phyloP scores from a whole-genome alignment of 2,797 vertebrate genomes.

The Notoglanidium macrostoma region DNA sequence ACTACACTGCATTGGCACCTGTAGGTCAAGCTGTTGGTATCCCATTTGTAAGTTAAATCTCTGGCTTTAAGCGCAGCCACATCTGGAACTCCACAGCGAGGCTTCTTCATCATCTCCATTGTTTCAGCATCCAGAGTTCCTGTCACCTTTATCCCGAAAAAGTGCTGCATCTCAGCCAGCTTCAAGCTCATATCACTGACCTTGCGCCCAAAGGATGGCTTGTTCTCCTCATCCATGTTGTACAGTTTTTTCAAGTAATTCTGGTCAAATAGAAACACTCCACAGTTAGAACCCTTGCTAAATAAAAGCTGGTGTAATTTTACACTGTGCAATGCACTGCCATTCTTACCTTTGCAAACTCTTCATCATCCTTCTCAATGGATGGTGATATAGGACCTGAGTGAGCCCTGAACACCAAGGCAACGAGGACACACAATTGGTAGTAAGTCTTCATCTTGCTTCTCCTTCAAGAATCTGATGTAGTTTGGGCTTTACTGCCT shows the following conservation, averaged over 20 bases:
- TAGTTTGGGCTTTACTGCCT: not conserved
- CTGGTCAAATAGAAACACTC: conserved; percentile 62
- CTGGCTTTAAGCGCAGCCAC: conserved; percentile 70
- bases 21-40: conserved; percentile 80
- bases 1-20: conserved; percentile 72
- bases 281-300: not conserved
- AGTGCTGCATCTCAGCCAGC: conserved; percentile 87
- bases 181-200: conserved; percentile 61
- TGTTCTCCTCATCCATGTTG: conserved; percentile 63
- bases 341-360: conserved; percentile 67
- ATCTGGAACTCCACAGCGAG: conserved; percentile 87
- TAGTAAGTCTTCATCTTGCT: conserved; percentile 63
- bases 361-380: conserved; percentile 51
- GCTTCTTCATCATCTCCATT: conserved; percentile 83
- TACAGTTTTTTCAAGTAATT: conserved; percentile 84
- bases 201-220: conserved; percentile 8
- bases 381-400: conserved; percentile 57
- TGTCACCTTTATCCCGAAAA: conserved; percentile 81
- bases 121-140: conserved; percentile 80
- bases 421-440: conserved; percentile 62
- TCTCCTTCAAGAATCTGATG: not conserved
- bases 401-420: conserved; percentile 61
- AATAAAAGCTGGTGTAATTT: not conserved
- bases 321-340: not conserved
- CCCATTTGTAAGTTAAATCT: conserved; percentile 77